These are phyloP conservation scores for Cercopithecus neglectus DNA, from an alignment of 2,797 vertebrate species.

Conservation along the genomic window DNA sequence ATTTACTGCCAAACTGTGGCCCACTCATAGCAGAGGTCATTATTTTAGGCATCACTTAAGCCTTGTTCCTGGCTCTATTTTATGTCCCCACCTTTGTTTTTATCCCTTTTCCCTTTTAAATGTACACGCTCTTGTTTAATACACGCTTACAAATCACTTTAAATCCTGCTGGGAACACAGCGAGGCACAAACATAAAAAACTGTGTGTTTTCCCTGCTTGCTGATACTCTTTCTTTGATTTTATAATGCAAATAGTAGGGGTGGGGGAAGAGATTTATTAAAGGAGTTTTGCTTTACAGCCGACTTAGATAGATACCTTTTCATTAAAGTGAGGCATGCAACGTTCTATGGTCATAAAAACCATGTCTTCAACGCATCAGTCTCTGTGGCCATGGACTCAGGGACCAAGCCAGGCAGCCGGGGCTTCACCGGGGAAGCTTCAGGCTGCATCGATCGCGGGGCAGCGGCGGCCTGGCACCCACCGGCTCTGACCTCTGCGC, in stretches of 20 bases:
- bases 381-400: conserved; percentile 83
- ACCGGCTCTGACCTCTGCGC: not conserved
- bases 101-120: conserved; percentile 9
- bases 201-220: not conserved
- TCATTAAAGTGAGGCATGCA: not conserved
- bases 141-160: conserved; percentile 34
- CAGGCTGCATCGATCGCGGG: too few relatives aligned
- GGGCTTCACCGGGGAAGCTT: conserved; percentile 86
- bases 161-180: conserved; percentile 10
- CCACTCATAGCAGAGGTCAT: not conserved
- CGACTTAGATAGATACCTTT: not conserved
- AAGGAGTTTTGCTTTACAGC: conserved; percentile 8
- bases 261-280: not conserved
- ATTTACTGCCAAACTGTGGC: not conserved
- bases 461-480: too few relatives aligned
- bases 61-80: conserved; percentile 28
- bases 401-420: conserved; percentile 62
- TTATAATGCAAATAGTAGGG: not conserved
- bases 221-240: conserved; percentile 10
- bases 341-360: not conserved
- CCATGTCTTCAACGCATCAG: not conserved
- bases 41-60: conserved; percentile 10
- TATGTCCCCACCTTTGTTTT: conserved; percentile 21
- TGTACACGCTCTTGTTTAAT: not conserved
- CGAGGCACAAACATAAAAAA: not conserved